Evolutionary conservation across 2,797 vertebrate genomes (phyloP).

Genomic region (Gymnoscopelus microlampas): DNA sequence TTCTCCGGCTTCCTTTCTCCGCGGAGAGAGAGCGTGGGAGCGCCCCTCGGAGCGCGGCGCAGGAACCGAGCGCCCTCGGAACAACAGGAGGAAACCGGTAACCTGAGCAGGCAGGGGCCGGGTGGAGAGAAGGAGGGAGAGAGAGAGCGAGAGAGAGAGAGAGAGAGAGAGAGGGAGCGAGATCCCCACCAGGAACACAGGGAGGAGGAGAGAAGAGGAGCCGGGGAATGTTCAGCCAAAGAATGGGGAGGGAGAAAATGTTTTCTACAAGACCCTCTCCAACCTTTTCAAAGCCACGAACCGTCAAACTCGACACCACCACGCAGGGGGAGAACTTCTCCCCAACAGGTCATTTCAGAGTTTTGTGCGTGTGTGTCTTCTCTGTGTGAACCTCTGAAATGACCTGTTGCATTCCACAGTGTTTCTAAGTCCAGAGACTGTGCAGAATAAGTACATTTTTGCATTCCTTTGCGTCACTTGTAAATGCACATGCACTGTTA

Average conservation of each 20-base stretch:
- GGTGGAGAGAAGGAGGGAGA: slow-evolving; percentile 1
- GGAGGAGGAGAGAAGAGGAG: neutral
- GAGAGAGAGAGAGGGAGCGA: slow-evolving; percentile 6
- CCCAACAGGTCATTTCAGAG: too few species aligned
- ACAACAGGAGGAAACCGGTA: slow-evolving; percentile 84
- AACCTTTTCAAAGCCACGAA: too few species aligned
- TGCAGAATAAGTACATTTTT: too few species aligned
- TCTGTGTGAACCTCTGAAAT: too few species aligned
- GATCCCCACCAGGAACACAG: neutral
- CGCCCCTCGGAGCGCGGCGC: slow-evolving; percentile 62
- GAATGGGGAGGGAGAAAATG: neutral
- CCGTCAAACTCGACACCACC: too few species aligned
- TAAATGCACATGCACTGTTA: too few species aligned
- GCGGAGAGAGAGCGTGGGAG: slow-evolving; percentile 78
- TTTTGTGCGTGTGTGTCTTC: too few species aligned
- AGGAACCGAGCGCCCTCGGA: slow-evolving; percentile 76
- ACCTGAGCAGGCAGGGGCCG: slow-evolving; percentile 71
- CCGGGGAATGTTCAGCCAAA: neutral
- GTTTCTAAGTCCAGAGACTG: too few species aligned
- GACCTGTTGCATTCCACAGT: too few species aligned
- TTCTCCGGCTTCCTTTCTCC: slow-evolving; percentile 77
- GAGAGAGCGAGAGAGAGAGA: neutral
- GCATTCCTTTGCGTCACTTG: too few species aligned
- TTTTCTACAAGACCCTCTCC: too few species aligned
- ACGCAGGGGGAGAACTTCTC: too few species aligned